Percentiles rank a stretch among this genome's conserved stretches.
These are phyloP conservation scores for Drosophila incognita DNA, from an alignment of 2,888 invertebrate genomes.

Conservation along the genomic window DNA sequence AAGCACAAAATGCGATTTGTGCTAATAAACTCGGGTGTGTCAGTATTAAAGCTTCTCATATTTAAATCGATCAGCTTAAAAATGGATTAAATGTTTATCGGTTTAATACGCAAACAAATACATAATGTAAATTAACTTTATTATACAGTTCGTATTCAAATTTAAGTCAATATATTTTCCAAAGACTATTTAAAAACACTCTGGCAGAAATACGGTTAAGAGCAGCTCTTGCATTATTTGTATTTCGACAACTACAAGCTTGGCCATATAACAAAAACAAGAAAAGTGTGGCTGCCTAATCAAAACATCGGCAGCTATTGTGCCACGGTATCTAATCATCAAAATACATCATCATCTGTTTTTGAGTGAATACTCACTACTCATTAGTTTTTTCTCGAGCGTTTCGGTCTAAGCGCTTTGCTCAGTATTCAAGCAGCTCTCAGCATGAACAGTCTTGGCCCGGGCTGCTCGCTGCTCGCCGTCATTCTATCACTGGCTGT, in stretches of 20 bases:
- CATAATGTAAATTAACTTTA: background rate
- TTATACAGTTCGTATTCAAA: background rate
- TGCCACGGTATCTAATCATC: constrained; percentile 56
- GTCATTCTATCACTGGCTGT: constrained; percentile 32
- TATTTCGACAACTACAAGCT: background rate
- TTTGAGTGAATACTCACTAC: constrained; percentile 43
- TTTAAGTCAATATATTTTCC: background rate
- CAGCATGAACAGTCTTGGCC: constrained; percentile 49
- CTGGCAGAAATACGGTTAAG: constrained; percentile 6
- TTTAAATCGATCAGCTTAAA: background rate
- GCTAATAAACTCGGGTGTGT: background rate
- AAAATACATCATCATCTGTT: constrained; percentile 25
- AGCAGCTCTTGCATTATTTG: background rate
- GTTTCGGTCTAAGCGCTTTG: constrained; percentile 1
- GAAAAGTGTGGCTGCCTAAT: constrained; percentile 36
- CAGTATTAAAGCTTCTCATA: background rate
- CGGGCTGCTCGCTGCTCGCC: constrained; percentile 21
- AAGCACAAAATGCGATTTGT: background rate
- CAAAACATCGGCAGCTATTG: constrained; percentile 21
- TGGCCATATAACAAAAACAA: constrained; percentile 7
- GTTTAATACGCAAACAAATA: background rate
- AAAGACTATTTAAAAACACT: background rate
- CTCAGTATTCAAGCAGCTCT: constrained; percentile 48
- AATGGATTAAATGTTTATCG: background rate
- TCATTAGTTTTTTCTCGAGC: constrained; percentile 20